Conservation (phyloP, 2,113 vertebrate species). For the Rhinopithecus roxellana region DNA sequence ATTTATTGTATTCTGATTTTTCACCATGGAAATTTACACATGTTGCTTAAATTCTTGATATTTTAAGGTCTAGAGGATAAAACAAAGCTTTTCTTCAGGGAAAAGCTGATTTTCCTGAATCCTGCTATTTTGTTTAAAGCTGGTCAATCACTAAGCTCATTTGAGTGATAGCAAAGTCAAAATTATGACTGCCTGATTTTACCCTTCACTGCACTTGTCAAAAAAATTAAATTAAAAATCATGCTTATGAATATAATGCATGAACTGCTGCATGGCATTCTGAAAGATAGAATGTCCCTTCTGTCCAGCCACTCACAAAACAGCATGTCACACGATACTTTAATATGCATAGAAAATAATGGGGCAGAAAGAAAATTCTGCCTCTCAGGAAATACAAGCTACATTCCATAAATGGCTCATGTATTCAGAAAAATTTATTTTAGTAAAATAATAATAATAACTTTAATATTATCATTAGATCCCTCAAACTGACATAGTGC, state of each 20-base stretch:
- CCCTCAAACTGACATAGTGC: not conserved
- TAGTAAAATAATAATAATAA: slow-evolving; percentile 47
- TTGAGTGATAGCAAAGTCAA: slow-evolving; percentile 72
- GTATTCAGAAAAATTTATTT: slow-evolving; percentile 65
- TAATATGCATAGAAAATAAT: slow-evolving; percentile 68
- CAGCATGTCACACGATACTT: slow-evolving; percentile 34
- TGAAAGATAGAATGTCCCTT: slow-evolving; percentile 67
- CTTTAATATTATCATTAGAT: slow-evolving; percentile 13
- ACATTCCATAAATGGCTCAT: slow-evolving; percentile 37
- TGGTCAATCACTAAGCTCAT: slow-evolving; percentile 63
- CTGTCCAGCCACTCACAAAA: slow-evolving; percentile 71
- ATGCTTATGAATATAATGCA: slow-evolving; percentile 76
- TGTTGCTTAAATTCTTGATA: slow-evolving; percentile 15
- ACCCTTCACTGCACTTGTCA: slow-evolving; percentile 67
- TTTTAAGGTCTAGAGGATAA: slow-evolving; percentile 55
- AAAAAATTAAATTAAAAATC: slow-evolving; percentile 78
- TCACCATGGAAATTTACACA: slow-evolving; percentile 33
- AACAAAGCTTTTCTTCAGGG: slow-evolving; percentile 24
- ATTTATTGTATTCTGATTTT: slow-evolving; percentile 36
- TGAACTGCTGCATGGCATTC: slow-evolving; percentile 70
- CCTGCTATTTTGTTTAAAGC: slow-evolving; percentile 48
- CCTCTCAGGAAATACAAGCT: slow-evolving; percentile 40
- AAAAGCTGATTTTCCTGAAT: slow-evolving; percentile 48
- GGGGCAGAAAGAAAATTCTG: slow-evolving; percentile 57
- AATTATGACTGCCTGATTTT: slow-evolving; percentile 78